Evolutionary conservation across 2,888 invertebrate genomes (phyloP), one percentile per base, ranked within the genome.

Genomic region (Drosophila dives): DNA sequence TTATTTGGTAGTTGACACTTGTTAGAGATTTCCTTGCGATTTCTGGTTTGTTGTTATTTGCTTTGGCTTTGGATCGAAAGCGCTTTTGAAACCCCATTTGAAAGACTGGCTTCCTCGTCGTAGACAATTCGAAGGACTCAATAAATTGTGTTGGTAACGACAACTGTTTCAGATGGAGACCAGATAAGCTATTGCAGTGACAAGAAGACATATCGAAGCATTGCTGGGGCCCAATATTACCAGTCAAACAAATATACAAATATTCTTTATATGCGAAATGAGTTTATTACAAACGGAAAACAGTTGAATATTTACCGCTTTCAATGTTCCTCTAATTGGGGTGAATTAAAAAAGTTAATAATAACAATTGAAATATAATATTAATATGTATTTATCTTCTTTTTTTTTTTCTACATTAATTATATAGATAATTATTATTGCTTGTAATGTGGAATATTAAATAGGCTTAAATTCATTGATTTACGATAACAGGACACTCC

Each of bases 1-100:
- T 68, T 49, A 34, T 29, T 45, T 56, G 65, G 51, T 54, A 61
- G 63, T 68, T 62, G 56, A 89, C 88, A 89, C 88, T 89, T 89
- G 88, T 89, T 88, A 86, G 75, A 83, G 75, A 77, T 79, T 84
- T 84, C 75, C 70, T 65, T 77, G 51, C 63, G 32, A 15, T 68
- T 75, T 64, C 48, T 45, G 29, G 49, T 26, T 34, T 66, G 55
- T 38, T 55, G 33, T 51, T 67, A 56, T 71, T 75, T 77, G 76
- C 65, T 73, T 77, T 64, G 58, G 40, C 56, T 65, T 60, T 64
- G 50, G 51, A 15, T 68, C 64, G 59, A 64, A 75, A 59, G 69
- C 71, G 65, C 61, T 68, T 68, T 64, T 65, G 55, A 45, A 20
- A 59, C 38, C 63, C 61, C 74, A 26, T 54, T 36, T 23, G 40